Conservation (phyloP, 2,888 invertebrate genomes). For the Polydrusus cervinus region DNA sequence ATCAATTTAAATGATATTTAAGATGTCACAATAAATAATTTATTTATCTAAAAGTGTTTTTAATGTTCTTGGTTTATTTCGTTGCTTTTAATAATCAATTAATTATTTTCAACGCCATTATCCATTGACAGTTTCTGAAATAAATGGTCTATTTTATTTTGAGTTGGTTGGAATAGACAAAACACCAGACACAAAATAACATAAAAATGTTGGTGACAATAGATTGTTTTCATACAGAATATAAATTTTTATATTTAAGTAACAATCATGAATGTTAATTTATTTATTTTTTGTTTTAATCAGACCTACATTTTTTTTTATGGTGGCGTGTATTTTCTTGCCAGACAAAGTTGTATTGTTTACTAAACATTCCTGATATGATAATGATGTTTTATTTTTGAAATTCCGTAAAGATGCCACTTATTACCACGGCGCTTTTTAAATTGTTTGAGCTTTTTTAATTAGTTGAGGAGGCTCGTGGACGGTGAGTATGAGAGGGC, state of each 20-base stretch:
- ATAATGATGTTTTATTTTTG: too few relatives aligned
- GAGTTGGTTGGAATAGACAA: not conserved
- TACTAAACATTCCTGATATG: too few relatives aligned
- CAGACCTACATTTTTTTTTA: too few relatives aligned
- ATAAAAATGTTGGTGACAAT: not conserved
- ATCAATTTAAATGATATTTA: not conserved
- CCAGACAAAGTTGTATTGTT: too few relatives aligned
- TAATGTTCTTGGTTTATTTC: not conserved
- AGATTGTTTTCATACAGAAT: not conserved
- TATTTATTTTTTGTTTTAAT: too few relatives aligned
- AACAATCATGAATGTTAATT: not conserved
- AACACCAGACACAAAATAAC: conserved; percentile 12
- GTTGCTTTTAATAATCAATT: conserved; percentile 1
- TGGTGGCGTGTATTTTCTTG: too few relatives aligned
- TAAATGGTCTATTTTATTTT: conserved; percentile 17
- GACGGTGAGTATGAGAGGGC: too few relatives aligned
- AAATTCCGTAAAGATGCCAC: too few relatives aligned
- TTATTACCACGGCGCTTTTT: too few relatives aligned
- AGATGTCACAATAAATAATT: not conserved
- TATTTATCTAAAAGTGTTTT: conserved; percentile 9
- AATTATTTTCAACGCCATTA: conserved; percentile 14
- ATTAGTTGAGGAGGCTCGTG: too few relatives aligned
- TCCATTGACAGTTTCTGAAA: conserved; percentile 11
- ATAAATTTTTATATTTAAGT: not conserved
- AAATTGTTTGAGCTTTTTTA: too few relatives aligned